A percentile compares a stretch with the other conserved stretches of the same genome.
Evolutionary conservation across 2,797 vertebrate species (phyloP).

Genomic region (Pachyuromys duprasi): DNA sequence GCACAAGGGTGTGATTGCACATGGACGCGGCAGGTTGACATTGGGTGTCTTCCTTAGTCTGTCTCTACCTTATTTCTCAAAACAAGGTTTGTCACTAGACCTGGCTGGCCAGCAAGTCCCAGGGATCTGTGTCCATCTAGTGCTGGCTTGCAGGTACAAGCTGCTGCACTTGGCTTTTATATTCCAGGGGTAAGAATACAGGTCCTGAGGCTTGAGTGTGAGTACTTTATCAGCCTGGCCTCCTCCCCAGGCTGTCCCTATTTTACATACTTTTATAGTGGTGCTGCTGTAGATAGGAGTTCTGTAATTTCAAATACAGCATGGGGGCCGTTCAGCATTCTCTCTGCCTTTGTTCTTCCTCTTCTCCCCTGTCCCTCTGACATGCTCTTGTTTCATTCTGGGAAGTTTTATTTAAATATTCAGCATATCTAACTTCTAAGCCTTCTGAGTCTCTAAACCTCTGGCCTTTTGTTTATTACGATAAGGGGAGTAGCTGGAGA

Average conservation of each 20-base stretch:
- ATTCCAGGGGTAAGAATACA: background rate
- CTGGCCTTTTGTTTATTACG: constrained; percentile 52
- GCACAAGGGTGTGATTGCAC: background rate
- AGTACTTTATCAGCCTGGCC: background rate
- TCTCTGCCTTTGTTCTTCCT: background rate
- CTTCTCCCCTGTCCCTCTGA: background rate
- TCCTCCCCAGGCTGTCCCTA: no score
- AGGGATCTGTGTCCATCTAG: no score
- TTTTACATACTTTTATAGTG: background rate
- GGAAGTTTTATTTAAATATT: constrained; percentile 62
- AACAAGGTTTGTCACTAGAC: background rate
- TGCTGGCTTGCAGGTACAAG: background rate
- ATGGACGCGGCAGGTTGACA: background rate
- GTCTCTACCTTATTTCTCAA: background rate
- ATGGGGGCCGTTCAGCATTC: background rate
- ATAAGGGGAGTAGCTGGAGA: constrained; percentile 45
- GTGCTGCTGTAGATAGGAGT: background rate
- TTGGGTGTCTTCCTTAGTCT: background rate
- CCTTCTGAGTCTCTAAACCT: constrained; percentile 10
- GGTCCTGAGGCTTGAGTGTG: background rate
- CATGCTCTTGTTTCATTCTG: background rate
- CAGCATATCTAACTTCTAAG: constrained; percentile 39
- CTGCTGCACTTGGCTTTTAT: background rate
- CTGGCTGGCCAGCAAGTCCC: background rate
- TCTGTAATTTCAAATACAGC: background rate